phyloP scores from a whole-genome alignment of 1,140 invertebrate species.

The Drosophila leontia region DNA sequence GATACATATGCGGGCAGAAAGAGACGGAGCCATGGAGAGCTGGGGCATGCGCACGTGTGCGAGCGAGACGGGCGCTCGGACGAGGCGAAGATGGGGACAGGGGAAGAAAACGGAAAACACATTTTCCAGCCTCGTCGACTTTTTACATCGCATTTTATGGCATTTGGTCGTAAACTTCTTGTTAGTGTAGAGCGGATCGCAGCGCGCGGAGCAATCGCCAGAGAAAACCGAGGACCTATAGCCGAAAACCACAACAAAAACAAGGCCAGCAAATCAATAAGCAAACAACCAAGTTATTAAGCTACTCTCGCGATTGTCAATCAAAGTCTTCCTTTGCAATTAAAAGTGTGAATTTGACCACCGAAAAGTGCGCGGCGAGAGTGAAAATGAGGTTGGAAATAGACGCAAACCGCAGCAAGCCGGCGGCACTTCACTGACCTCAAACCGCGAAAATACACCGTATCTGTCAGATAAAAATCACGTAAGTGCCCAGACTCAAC shows the following conservation, averaged over 20 bases:
- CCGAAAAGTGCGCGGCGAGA: slow-evolving; percentile 10
- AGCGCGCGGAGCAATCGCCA: slow-evolving; percentile 54
- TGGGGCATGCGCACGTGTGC: slow-evolving; percentile 44
- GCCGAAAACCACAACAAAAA: slow-evolving; percentile 19
- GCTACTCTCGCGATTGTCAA: slow-evolving; percentile 22
- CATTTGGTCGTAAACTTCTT: slow-evolving; percentile 85
- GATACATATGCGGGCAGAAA: slow-evolving; percentile 41
- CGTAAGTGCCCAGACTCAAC: slow-evolving; percentile 32
- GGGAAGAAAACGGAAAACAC: slow-evolving; percentile 75
- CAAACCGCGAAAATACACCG: slow-evolving; percentile 14
- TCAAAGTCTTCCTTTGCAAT: slow-evolving; percentile 12
- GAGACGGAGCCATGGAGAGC: slow-evolving; percentile 6
- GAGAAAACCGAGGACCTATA: slow-evolving; percentile 9
- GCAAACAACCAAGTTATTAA: slow-evolving; percentile 35
- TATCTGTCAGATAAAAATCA: slow-evolving; percentile 38
- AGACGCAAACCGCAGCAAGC: slow-evolving; percentile 3
- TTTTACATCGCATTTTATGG: slow-evolving; percentile 85
- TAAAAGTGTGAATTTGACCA: slow-evolving; percentile 24
- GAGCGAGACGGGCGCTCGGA: slow-evolving; percentile 40
- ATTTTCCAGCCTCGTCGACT: slow-evolving; percentile 84
- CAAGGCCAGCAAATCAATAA: slow-evolving; percentile 46
- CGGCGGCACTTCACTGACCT: slow-evolving; percentile 36
- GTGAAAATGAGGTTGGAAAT: slow-evolving; percentile 29
- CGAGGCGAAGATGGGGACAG: slow-evolving; percentile 7
- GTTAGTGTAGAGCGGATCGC: slow-evolving; percentile 84